Percentiles rank a stretch among this genome's conserved stretches.
phyloP scores from a whole-genome alignment of 1,140 invertebrate genomes.

The Tetramorium alpestre region DNA sequence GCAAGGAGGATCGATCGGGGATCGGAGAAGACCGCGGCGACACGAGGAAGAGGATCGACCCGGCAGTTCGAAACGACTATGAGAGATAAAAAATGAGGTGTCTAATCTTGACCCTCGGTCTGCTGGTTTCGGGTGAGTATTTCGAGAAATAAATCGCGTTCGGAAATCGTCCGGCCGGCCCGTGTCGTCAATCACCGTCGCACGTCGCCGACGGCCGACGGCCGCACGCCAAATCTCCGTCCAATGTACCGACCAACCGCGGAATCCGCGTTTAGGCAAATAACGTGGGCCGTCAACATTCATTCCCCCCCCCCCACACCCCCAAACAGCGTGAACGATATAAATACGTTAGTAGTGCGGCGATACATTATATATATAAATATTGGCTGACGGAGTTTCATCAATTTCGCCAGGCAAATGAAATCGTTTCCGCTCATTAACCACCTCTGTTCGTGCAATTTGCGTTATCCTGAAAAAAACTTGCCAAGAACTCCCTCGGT shows the following conservation, averaged over 20 bases:
- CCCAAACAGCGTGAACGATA: background rate
- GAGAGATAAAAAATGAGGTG: slow-evolving; percentile 73
- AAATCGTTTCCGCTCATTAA: background rate
- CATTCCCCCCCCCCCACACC: background rate
- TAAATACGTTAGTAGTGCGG: background rate
- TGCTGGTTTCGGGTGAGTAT: slow-evolving; percentile 71
- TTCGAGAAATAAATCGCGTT: slow-evolving; percentile 12
- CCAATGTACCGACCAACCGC: background rate
- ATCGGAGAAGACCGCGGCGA: background rate
- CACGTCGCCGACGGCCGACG: background rate
- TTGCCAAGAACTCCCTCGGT: background rate
- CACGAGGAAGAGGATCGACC: slow-evolving; percentile 41
- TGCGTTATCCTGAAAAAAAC: background rate
- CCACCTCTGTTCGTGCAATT: background rate
- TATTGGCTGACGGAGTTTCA: background rate
- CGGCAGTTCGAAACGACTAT: slow-evolving; percentile 66
- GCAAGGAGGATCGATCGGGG: slow-evolving; percentile 1
- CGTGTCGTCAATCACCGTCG: slow-evolving; percentile 7
- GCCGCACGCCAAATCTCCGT: slow-evolving; percentile 22
- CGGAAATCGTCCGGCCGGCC: background rate
- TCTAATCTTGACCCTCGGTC: slow-evolving; percentile 70
- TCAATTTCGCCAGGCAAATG: background rate
- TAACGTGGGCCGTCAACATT: background rate
- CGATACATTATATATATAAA: background rate
- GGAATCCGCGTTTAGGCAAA: slow-evolving; percentile 2